Percentiles rank a stretch among this genome's conserved stretches.
Evolutionary conservation across 2,113 vertebrate genomes (phyloP).

Genomic region (Tyto alba): DNA sequence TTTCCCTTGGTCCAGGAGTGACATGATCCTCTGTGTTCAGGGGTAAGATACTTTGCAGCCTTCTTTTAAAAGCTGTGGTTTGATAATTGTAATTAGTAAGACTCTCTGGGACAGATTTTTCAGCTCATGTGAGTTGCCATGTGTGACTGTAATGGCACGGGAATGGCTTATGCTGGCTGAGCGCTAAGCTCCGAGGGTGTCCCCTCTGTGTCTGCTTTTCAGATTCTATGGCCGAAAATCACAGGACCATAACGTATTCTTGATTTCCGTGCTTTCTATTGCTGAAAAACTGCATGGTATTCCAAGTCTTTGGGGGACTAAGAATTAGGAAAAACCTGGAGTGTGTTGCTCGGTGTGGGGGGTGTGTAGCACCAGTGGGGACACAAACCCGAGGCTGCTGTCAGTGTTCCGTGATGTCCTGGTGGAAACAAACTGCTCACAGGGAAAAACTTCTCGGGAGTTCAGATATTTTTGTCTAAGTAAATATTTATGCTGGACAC

Average conservation of each 20-base stretch:
- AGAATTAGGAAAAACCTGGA: neutral
- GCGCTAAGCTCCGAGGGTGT: neutral
- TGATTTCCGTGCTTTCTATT: neutral
- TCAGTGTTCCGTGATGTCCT: neutral
- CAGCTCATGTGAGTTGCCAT: neutral
- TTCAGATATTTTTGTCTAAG: neutral
- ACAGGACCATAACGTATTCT: neutral
- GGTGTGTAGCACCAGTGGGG: neutral
- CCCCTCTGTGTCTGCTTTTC: neutral
- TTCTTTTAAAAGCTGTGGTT: neutral
- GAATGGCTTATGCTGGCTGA: neutral
- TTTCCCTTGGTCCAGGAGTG: constrained; percentile 67
- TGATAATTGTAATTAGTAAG: neutral
- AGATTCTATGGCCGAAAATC: neutral
- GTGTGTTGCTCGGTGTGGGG: neutral
- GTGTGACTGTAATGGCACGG: neutral
- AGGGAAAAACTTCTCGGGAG: neutral
- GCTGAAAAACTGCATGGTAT: neutral
- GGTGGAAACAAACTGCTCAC: neutral
- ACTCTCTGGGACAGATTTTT: neutral
- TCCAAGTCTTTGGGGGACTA: neutral
- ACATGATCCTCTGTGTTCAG: constrained; percentile 80
- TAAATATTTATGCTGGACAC: neutral
- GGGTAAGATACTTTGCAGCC: constrained; percentile 63
- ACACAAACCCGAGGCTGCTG: neutral